A percentile compares a stretch with the other conserved stretches of the same genome.
phyloP scores from a whole-genome alignment of 1,140 invertebrate species.

The Cydia amplana region DNA sequence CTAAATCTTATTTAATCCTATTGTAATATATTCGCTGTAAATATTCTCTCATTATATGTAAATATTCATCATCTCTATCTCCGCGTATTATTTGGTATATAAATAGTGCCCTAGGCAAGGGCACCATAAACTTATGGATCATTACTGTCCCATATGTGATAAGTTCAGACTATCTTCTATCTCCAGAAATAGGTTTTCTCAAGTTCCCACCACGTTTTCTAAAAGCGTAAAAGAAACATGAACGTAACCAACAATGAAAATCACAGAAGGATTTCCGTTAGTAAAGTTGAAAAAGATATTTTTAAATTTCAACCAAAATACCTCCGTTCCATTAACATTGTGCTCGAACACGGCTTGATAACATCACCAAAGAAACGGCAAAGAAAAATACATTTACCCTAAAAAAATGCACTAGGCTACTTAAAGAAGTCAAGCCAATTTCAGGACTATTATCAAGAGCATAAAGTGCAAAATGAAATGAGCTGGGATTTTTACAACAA shows the following conservation, averaged over 20 bases:
- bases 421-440: not conserved
- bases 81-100: too few species aligned
- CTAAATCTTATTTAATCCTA: too few species aligned
- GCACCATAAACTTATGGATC: too few species aligned
- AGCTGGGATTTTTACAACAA: not conserved
- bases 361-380: not conserved
- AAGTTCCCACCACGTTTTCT: too few species aligned
- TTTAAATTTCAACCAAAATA: conserved; percentile 14
- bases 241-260: not conserved
- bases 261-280: conserved; percentile 5
- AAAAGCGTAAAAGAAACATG: not conserved
- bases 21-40: too few species aligned
- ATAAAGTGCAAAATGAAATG: not conserved
- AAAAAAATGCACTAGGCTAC: conserved; percentile 5
- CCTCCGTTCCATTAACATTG: conserved; percentile 11
- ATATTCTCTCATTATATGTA: too few species aligned
- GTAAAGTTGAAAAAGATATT: not conserved
- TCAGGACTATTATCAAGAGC: not conserved
- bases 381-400: conserved; percentile 14
- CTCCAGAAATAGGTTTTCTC: too few species aligned
- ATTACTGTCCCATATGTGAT: too few species aligned
- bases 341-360: conserved; percentile 6
- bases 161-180: too few species aligned
- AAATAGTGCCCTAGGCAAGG: too few species aligned
- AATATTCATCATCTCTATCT: too few species aligned